These are phyloP conservation scores for Varecia variegata DNA, from an alignment of 2,797 vertebrate genomes.

Conservation along the genomic window DNA sequence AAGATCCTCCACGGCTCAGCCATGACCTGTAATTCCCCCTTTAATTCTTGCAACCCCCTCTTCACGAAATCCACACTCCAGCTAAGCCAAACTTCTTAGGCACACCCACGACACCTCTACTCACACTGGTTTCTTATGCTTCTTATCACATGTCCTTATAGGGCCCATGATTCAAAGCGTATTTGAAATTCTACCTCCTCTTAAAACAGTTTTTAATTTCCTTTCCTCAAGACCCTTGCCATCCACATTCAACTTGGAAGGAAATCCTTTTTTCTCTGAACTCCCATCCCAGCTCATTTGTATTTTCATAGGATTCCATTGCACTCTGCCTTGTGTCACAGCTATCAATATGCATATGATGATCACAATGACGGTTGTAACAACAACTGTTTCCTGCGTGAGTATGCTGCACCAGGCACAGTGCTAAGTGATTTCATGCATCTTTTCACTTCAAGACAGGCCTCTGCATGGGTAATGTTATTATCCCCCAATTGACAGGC, in stretches of 20 bases:
- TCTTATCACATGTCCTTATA: background rate
- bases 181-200: background rate
- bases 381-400: background rate
- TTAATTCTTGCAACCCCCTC: background rate
- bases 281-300: background rate
- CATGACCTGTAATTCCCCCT: background rate
- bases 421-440: too few relatives aligned
- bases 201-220: background rate
- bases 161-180: accelerated
- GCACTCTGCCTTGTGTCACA: background rate
- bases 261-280: background rate
- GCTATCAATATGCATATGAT: accelerated
- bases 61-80: too few relatives aligned
- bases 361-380: background rate
- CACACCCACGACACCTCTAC: accelerated
- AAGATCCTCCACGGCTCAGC: background rate
- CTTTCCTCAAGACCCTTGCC: background rate
- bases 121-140: background rate
- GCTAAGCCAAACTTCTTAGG: background rate
- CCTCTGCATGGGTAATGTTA: background rate
- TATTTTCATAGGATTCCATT: background rate
- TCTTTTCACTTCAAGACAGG: background rate
- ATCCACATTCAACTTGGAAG: background rate
- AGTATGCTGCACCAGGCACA: background rate
- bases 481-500: background rate